phyloP scores from a whole-genome alignment of 2,888 invertebrate species.

The Camponotus fellah region DNA sequence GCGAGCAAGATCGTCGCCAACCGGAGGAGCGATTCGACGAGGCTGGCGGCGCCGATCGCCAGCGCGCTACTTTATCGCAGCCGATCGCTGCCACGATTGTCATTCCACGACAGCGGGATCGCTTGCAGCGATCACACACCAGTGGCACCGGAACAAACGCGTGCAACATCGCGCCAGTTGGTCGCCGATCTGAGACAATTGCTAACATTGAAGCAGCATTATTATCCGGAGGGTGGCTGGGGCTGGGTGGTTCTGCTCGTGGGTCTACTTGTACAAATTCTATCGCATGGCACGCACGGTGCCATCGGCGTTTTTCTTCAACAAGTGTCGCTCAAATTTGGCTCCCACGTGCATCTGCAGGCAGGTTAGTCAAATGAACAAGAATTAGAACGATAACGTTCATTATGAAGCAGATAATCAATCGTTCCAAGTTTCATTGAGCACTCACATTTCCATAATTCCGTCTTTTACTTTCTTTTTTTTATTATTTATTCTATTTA shows the following conservation, averaged over 20 bases:
- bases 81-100: conserved; percentile 90
- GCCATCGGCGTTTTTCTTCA: conserved; percentile 89
- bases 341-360: conserved; percentile 88
- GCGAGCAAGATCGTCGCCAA: conserved; percentile 14
- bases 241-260: conserved; percentile 93
- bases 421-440: not conserved
- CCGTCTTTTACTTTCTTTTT: not conserved
- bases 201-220: conserved; percentile 92
- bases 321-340: conserved; percentile 88
- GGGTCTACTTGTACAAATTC: conserved; percentile 91
- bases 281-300: conserved; percentile 92
- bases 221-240: conserved; percentile 96
- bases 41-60: conserved; percentile 36
- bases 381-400: not conserved
- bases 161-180: conserved; percentile 83
- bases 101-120: conserved; percentile 88
- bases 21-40: conserved; percentile 4
- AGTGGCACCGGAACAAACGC: conserved; percentile 82
- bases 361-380: conserved; percentile 87
- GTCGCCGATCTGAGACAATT: conserved; percentile 88
- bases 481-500: too few species aligned
- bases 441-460: not conserved
- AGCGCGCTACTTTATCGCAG: conserved; percentile 88
- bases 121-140: conserved; percentile 80
- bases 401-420: not conserved